phyloP scores from a whole-genome alignment of 2,113 vertebrate species.

The Taxidea taxus region DNA sequence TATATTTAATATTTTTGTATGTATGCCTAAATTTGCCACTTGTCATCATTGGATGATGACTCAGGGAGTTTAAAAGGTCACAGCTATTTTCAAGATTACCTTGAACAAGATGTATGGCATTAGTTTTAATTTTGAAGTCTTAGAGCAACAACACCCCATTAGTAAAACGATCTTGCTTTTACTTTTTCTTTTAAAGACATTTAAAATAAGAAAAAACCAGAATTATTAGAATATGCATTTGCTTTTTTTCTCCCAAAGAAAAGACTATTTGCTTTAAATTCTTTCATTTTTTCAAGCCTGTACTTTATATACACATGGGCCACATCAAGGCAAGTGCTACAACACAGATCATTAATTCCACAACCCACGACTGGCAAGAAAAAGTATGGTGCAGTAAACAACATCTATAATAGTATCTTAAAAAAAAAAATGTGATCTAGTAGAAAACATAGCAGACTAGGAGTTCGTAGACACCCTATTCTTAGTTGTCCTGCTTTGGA shows the following conservation, averaged over 20 bases:
- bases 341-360: not conserved
- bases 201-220: slow-evolving; percentile 14
- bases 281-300: not conserved
- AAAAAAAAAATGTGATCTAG: not conserved
- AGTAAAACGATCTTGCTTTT: not conserved
- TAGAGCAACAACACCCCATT: not conserved
- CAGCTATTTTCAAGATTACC: not conserved
- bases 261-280: not conserved
- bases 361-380: not conserved
- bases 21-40: not conserved
- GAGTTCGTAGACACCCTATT: not conserved
- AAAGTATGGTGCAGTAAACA: not conserved
- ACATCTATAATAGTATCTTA: not conserved
- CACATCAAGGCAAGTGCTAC: not conserved
- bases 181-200: slow-evolving; percentile 18
- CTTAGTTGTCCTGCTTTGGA: not conserved
- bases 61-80: not conserved
- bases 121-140: not conserved
- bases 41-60: not conserved
- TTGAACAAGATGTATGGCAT: not conserved
- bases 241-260: not conserved
- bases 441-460: not conserved
- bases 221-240: not conserved
- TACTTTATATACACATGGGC: not conserved
- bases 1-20: not conserved